These are phyloP conservation scores for Ardeotis arabs DNA, from an alignment of 2,113 vertebrate species.

Conservation along the genomic window DNA sequence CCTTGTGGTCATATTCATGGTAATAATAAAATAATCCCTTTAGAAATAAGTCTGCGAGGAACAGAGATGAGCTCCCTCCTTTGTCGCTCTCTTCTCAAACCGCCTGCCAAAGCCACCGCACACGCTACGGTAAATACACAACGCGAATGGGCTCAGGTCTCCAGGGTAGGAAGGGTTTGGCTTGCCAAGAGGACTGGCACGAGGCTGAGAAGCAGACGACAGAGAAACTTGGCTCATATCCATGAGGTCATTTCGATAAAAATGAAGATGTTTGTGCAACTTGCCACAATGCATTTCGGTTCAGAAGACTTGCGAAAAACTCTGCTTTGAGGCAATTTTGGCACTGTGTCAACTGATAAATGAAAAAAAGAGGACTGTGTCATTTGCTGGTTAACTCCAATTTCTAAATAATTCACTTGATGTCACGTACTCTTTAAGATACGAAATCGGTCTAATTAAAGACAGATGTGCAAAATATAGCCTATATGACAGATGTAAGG, in stretches of 20 bases:
- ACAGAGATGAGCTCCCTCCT: neutral
- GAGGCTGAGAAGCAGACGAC: no score
- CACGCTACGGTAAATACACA: rapidly evolving
- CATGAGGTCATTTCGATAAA: neutral
- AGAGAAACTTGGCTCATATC: neutral
- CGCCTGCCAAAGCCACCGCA: neutral
- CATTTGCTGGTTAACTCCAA: neutral
- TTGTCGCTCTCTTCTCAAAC: neutral
- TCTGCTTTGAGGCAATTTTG: neutral
- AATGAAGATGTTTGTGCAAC: neutral
- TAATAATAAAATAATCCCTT: neutral
- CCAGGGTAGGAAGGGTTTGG: neutral
- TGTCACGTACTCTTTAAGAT: neutral
- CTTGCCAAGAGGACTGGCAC: neutral
- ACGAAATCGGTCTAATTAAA: neutral
- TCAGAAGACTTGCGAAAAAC: neutral
- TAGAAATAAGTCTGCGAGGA: neutral
- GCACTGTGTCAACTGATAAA: neutral
- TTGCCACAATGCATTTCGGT: neutral
- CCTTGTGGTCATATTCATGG: neutral
- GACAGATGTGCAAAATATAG: neutral
- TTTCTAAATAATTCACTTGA: neutral
- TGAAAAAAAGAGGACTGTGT: neutral
- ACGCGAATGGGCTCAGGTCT: no score
- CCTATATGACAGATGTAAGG: neutral